Evolutionary conservation across 2,888 invertebrate species (phyloP).

Genomic region (Drosophila kanekoi): DNA sequence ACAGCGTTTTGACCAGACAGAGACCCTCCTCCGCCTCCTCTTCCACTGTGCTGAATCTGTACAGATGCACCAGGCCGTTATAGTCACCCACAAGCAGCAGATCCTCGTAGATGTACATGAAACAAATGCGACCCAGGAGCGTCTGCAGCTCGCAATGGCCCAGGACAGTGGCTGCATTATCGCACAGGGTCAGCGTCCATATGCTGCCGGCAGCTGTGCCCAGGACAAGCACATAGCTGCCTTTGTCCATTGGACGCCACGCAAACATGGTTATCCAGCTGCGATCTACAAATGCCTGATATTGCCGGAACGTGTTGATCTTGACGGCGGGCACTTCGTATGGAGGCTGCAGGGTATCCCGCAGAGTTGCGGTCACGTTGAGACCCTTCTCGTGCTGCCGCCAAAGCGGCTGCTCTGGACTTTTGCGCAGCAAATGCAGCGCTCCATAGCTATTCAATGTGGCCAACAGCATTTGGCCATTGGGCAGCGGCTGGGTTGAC

Average conservation of each 20-base stretch:
- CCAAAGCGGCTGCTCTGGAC: constrained; percentile 58
- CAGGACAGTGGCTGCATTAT: constrained; percentile 29
- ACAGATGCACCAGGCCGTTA: constrained; percentile 74
- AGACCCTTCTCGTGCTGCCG: constrained; percentile 7
- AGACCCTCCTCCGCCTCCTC: constrained; percentile 27
- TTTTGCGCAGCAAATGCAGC: constrained; percentile 64
- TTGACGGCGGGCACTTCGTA: constrained; percentile 12
- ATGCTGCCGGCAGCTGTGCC: constrained; percentile 81
- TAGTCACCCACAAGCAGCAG: constrained; percentile 71
- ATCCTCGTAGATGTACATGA: constrained; percentile 53
- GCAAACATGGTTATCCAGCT: constrained; percentile 76
- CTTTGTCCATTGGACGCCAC: constrained; percentile 49
- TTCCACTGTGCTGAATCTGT: constrained; percentile 35
- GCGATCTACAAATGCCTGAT: constrained; percentile 65
- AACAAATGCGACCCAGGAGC: constrained; percentile 65
- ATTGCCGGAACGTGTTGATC: constrained; percentile 54
- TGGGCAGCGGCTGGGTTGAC: constrained; percentile 41
- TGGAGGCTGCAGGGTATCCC: constrained; percentile 40
- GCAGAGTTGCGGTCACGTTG: constrained; percentile 35
- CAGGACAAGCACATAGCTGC: constrained; percentile 40
- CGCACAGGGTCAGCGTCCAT: constrained; percentile 51
- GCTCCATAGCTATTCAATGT: constrained; percentile 74
- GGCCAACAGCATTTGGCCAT: constrained; percentile 58
- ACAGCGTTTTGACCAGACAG: constrained; percentile 64
- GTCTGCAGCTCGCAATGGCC: constrained; percentile 58